phyloP scores from a whole-genome alignment of 2,888 invertebrate genomes.

The Meteorus colon region DNA sequence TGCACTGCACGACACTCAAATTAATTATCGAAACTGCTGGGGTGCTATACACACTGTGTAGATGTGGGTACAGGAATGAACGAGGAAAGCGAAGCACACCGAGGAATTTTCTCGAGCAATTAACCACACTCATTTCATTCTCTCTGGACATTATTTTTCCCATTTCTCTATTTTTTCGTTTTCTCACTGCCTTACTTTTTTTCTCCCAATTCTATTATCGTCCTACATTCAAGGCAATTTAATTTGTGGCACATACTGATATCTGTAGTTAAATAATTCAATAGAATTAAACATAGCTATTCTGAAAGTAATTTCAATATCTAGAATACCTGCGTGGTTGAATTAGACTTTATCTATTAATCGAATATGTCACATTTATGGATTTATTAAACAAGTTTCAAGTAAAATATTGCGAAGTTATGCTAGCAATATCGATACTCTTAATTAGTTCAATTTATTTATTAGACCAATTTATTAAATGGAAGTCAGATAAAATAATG shows the following conservation, averaged over 20 bases:
- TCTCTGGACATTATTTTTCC: constrained; percentile 17
- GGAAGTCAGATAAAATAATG: background rate
- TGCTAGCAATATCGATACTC: too few species aligned
- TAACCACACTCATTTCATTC: constrained; percentile 32
- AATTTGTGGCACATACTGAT: background rate
- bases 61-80: background rate
- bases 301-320: too few species aligned
- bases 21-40: constrained; percentile 24
- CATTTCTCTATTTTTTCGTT: constrained; percentile 11
- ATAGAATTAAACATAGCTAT: too few species aligned
- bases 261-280: background rate
- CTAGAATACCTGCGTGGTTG: too few species aligned
- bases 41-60: background rate
- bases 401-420: too few species aligned
- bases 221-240: constrained; percentile 1
- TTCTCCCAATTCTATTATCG: constrained; percentile 11
- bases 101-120: constrained; percentile 34
- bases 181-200: constrained; percentile 12
- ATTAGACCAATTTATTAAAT: background rate
- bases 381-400: too few species aligned
- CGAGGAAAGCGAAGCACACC: background rate
- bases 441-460: background rate
- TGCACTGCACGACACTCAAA: constrained; percentile 14
- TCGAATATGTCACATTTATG: too few species aligned
- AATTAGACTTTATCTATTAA: too few species aligned